Evolutionary conservation across 2,888 invertebrate genomes (phyloP), one percentile per base, ranked within the genome.

Genomic region (Eudasyphora cyanicolor): DNA sequence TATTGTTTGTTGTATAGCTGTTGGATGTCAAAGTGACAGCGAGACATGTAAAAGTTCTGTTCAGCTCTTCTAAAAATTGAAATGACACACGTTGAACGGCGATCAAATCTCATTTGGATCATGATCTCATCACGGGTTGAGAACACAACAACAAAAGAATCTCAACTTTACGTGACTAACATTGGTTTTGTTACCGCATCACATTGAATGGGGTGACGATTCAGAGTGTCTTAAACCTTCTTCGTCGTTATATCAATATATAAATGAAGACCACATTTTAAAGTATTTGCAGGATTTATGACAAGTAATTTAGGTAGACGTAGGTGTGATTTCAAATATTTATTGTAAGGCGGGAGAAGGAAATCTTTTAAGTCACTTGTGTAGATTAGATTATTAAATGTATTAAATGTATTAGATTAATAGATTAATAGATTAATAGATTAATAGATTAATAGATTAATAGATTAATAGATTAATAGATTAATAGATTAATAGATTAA

Each of bases 41-140:
- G 24, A 24, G 42, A 67, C 67, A 38, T 67, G 67, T 67, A 67
- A 67, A 67, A 38, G 67, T 67, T 42, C 24, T 67, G 38, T 67
- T 42, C 24, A 8, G 3, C 17, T 67, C 67, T 12, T 54, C 21
- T 38, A 1, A 38, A 17, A 10, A 38, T 10, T 8, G n/a, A 64
- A 64, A 38, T 38, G 64, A 38, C 67, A 42, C n/a, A 67, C 21
- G 38, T 27, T 60, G 67, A 67, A 42, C 38, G 67, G 14, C 42
- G 67, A 42, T 67, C 38, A 67, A 21, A 38, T 67, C 38, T 21
- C 67, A 38, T 67, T 42, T 38, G 38, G 35, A 42, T 67, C 38
- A 67, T 67, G 67, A 67, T 67, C 67, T 67, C 67, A 38, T 42
- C 12, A 67, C 29, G n/a, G n/a, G n/a, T n/a, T 14, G 42, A 24